Evolutionary conservation across 1,140 invertebrate genomes (phyloP), one percentile per base, ranked within the genome.

Genomic region (Tetragonula clypearis): DNA sequence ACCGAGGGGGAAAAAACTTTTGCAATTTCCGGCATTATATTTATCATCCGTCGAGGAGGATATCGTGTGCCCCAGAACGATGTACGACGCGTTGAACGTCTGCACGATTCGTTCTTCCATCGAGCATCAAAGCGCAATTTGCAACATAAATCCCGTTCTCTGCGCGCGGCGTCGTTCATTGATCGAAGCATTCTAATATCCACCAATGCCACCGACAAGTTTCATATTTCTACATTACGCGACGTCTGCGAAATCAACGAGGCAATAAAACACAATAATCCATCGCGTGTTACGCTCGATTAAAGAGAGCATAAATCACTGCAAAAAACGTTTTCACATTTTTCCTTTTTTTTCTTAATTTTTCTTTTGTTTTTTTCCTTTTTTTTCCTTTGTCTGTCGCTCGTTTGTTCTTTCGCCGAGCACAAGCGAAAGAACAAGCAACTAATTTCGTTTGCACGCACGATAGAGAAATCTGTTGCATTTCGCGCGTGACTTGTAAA

Each of bases 141-240:
- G 68, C 68, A 84, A 79, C 56, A 49, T 62, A 79, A 84, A 84
- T 84, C 58, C 41, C 49, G 23, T 72, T 84, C 62, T 65, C 82
- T 62, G 56, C 41, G 23, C 19, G 41, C 9, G 41, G 56, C 77
- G 41, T 79, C 21, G 58, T 73, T 73, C 82, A 84, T 79, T 62
- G 82, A 84, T 84, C 77, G 82, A 62, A 53, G 17, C 77, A 26
- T 84, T 79, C 82, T 84, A 84, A 84, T 84, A 84, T 84, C 68
- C 82, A 49, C 41, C 41, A 49, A 49, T 79, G 82, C 56, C 56
- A 58, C 60, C 82, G 68, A 79, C 82, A 84, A 84, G 82, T 79
- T 84, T 79, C 82, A 84, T 84, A 84, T 84, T 84, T 84, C 76
- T 84, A 71, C 77, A 53, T 84, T 84, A 84, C 41, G 15, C 77